Conservation (phyloP, 2,113 vertebrate genomes). For the Dipodomys ordii region DNA sequence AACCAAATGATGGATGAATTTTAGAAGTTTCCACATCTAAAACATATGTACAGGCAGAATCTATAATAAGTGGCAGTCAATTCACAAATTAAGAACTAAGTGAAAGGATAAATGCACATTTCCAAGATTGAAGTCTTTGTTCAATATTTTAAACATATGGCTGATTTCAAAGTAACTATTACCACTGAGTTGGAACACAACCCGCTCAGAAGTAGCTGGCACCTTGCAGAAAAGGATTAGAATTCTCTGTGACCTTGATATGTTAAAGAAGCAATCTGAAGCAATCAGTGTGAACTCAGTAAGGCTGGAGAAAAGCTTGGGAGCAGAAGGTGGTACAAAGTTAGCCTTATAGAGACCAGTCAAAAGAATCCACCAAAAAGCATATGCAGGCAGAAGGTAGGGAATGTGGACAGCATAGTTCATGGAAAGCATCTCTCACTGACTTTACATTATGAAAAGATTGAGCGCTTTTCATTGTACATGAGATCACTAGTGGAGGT, state of each 20-base stretch:
- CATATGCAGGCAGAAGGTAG: not conserved
- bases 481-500: not conserved
- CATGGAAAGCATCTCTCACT: not conserved
- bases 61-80: slow-evolving; percentile 65
- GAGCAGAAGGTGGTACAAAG: too few species aligned
- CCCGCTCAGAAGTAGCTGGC: slow-evolving; percentile 75
- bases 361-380: not conserved
- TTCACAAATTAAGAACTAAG: slow-evolving; percentile 74
- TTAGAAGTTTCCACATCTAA: slow-evolving; percentile 69
- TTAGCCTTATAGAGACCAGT: not conserved
- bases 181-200: slow-evolving; percentile 63
- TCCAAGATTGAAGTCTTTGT: slow-evolving; percentile 79
- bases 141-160: slow-evolving; percentile 79
- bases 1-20: slow-evolving; percentile 70
- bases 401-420: not conserved
- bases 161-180: slow-evolving; percentile 75
- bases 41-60: slow-evolving; percentile 75
- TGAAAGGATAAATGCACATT: slow-evolving; percentile 78
- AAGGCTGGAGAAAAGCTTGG: not conserved
- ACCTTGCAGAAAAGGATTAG: slow-evolving; percentile 75
- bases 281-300: slow-evolving; percentile 49
- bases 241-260: slow-evolving; percentile 76
- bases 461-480: not conserved
- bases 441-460: not conserved
- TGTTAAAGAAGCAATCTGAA: slow-evolving; percentile 70